These are phyloP conservation scores for Nemotelus pantherinus DNA, from an alignment of 2,888 invertebrate species.

Conservation along the genomic window DNA sequence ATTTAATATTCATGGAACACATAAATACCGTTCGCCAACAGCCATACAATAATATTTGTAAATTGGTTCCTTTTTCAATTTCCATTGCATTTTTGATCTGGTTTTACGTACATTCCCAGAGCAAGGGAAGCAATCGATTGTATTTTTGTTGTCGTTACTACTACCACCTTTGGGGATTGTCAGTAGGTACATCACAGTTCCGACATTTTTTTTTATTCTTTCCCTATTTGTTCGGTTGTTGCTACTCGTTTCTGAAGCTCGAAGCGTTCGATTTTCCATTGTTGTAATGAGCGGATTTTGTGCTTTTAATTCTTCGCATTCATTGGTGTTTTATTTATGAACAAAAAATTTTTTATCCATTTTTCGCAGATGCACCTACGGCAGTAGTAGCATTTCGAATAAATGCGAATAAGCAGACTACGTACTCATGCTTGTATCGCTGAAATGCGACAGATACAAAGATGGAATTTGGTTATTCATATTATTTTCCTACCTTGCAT, in stretches of 20 bases:
- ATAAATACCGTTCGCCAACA: conserved; percentile 44
- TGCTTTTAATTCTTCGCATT: conserved; percentile 23
- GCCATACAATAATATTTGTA: background rate
- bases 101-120: background rate
- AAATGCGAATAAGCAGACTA: too few relatives aligned
- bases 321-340: conserved; percentile 13
- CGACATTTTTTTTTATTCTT: background rate
- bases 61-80: conserved; percentile 5
- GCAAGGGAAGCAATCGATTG: background rate
- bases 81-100: background rate
- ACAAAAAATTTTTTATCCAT: background rate
- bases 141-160: background rate
- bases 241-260: background rate
- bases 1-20: conserved; percentile 46
- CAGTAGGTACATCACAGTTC: background rate
- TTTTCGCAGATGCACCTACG: too few relatives aligned
- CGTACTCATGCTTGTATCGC: too few relatives aligned
- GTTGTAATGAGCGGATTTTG: conserved; percentile 25
- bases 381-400: too few relatives aligned
- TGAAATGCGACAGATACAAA: too few relatives aligned
- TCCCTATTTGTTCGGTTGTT: background rate
- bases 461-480: too few relatives aligned
- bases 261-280: conserved; percentile 1
- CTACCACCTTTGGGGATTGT: background rate
- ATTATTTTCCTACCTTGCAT: too few relatives aligned